Evolutionary conservation across 53 echinoderm and acorn worm species (phyloP), one percentile per base, ranked within the genome.

Genomic region (Luidia sarsii): DNA sequence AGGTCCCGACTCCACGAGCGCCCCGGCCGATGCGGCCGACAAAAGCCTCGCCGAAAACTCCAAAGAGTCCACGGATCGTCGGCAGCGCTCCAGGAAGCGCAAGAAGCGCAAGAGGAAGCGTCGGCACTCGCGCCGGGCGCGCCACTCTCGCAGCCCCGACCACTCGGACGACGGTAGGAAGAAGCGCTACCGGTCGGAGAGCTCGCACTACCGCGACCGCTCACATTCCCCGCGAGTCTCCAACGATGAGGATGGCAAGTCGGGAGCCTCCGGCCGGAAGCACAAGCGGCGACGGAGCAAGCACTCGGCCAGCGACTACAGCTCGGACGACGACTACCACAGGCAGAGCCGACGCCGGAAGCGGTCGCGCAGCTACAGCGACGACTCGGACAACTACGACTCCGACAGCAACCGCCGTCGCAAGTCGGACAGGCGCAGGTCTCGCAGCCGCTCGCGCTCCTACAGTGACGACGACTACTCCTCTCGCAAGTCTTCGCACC

Each of bases 261-360:
- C 75, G 2, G 57, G 81, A 20, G 80, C 57, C 56, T 86, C 86
- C 14, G 84, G 84, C 35, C 79, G 81, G 22, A 91, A 88, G 67
- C 88, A 67, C 43, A 91, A 83, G 49, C 84, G 82, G 11, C 88
- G 55, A 68, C 72, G 64, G n/a, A 87, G 87, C 51, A 85, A 84
- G 46, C 83, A 84, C 50, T 85, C 85, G 37, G 90, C 80, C 46
- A 90, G 90, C 68, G 88, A 92, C 46, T 80, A 88, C 68, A 91
- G 91, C 57, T 92, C 88, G 31, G 92, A 92, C 59, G 88, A 84
- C 23, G 92, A 85, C 38, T 80, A 84, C 41, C 72, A 84, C 43
- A 62, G 71, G 39, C 35, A 29, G 4, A 81, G 90, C 36, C 71
- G 83, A 35, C 86, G 65, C 16, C 82, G 90, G 20, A 87, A 85